These are phyloP conservation scores for Pheucticus melanocephalus DNA, from an alignment of 2,113 vertebrate species.

Conservation along the genomic window DNA sequence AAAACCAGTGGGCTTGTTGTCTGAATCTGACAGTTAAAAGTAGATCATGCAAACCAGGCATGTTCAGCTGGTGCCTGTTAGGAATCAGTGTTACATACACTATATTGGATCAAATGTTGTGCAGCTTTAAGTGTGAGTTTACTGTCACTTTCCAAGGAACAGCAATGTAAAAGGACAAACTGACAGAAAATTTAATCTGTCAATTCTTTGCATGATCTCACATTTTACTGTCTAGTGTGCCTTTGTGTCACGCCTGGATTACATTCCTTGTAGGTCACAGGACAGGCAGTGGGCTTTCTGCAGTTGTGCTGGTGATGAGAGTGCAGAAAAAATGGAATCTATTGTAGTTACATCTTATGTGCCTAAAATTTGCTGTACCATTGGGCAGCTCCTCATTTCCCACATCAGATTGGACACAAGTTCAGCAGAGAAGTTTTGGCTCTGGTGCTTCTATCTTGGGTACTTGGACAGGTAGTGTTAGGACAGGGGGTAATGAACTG, in stretches of 20 bases:
- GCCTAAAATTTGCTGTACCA: not conserved
- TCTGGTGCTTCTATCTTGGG: not conserved
- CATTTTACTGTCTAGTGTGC: not conserved
- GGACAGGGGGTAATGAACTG: not conserved
- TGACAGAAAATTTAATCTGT: not conserved
- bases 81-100: not conserved
- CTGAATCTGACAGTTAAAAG: slow-evolving; percentile 18
- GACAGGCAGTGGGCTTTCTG: not conserved
- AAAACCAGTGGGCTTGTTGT: not conserved
- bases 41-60: not conserved
- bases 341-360: not conserved
- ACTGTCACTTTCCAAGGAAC: not conserved
- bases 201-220: not conserved
- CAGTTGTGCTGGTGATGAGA: not conserved
- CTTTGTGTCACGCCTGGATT: not conserved
- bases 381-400: not conserved
- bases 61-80: not conserved
- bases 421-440: not conserved
- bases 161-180: not conserved
- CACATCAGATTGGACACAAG: not conserved
- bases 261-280: not conserved
- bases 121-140: not conserved
- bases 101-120: not conserved
- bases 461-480: not conserved
- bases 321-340: not conserved